Evolutionary conservation across 2,113 vertebrate species (phyloP), one percentile per base, ranked within the genome.

Genomic region (Brachyhypopomus gauderio): DNA sequence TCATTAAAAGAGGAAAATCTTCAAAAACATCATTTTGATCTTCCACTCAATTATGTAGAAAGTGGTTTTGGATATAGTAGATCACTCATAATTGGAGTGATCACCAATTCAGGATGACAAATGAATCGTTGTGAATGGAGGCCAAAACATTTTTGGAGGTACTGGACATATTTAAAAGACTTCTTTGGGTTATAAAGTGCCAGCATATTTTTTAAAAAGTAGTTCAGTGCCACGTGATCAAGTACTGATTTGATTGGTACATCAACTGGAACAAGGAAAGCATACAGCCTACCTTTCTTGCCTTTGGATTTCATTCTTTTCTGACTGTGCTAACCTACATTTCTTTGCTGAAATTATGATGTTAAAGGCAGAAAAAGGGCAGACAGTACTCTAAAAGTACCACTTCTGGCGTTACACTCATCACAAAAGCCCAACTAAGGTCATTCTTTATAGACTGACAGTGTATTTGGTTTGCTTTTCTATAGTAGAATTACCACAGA

Each of bases 1-100:
- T 45, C 41, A 5, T 45, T 45, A 45, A 45, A 45, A 45, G 41
- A 45, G 41, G 41, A 45, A 45, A 4, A 45, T 45, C 1, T 45
- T 45, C 41, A 55, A 17, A 22, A 64, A 20, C 75, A 77, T 66
- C 55, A 55, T 69, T 76, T 64, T 64, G 25, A 78, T 69, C 48
- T 69, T 69, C 62, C 17, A 36, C 27, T 9, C 55, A 27, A 14
- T 36, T 56, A 67, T 36, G 75, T 22, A 20, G 25, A 38, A 78
- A 25, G 20, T 1, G 1, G 16, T 58, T 66, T 36, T 30, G 1
- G 45, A 16, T 36, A 78, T 22, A 41, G 58, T 22, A 62, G n/a
- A 55, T 36, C 2, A 56, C 19, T 58, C 9, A 20, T 17, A n/a
- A 38, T 12, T 64, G 22, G 22, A n/a, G 27, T 27, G 9, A 27